Conservation (phyloP, 2,113 vertebrate species). For the Microtus richardsoni region DNA sequence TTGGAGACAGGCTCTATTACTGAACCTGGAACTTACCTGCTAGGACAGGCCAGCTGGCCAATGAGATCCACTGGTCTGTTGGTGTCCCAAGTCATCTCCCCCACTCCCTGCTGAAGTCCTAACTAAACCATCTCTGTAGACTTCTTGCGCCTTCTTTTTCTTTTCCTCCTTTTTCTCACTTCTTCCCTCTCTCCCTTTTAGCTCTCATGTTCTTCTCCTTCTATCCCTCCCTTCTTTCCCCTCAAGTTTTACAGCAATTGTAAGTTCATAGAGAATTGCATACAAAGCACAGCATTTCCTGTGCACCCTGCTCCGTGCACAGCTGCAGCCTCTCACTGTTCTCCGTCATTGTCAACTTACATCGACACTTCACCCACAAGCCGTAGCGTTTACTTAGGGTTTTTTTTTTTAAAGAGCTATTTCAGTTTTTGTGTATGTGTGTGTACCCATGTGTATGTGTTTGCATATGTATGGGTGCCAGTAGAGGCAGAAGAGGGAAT, state of each 20-base stretch:
- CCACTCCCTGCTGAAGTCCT: background rate
- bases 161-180: no score
- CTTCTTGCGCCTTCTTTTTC: no score
- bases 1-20: background rate
- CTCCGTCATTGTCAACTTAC: background rate
- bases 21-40: background rate
- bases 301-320: no score
- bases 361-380: no score
- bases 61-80: background rate
- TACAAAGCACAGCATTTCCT: background rate
- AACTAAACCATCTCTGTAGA: background rate
- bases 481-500: background rate
- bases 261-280: background rate
- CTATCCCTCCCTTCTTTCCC: background rate
- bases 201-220: no score
- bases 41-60: background rate
- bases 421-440: background rate
- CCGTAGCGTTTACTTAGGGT: background rate
- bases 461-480: background rate
- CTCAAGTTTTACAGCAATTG: background rate
- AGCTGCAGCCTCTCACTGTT: accelerated
- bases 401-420: background rate
- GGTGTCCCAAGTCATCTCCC: background rate
- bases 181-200: background rate
- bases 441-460: background rate